These are phyloP conservation scores for Anastrepha obliqua DNA, from an alignment of 1,140 invertebrate species.

Conservation along the genomic window DNA sequence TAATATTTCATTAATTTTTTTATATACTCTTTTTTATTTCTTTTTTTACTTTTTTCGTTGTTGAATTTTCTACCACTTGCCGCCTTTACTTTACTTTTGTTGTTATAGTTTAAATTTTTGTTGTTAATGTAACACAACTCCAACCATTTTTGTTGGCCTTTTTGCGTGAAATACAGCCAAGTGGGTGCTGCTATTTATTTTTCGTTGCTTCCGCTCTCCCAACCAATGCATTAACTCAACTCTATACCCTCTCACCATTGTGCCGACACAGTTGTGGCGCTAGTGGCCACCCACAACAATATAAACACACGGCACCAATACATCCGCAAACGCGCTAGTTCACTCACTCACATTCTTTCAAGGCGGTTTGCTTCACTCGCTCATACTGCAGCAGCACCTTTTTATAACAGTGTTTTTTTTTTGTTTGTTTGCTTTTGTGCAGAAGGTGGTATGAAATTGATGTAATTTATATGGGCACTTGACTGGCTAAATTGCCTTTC, in stretches of 20 bases:
- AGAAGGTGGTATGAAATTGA: conserved; percentile 70
- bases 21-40: neutral
- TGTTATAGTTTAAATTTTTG: neutral
- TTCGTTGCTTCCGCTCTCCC: neutral
- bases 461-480: conserved; percentile 75
- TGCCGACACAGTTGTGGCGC: neutral
- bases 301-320: neutral
- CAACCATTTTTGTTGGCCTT: neutral
- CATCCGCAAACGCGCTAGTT: neutral
- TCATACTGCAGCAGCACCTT: neutral
- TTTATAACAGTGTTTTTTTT: neutral
- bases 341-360: neutral
- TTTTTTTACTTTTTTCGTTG: neutral
- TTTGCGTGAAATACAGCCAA: neutral
- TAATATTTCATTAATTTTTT: conserved; percentile 19
- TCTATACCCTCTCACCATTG: neutral
- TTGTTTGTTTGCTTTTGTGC: neutral
- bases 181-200: neutral
- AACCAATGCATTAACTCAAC: conserved; percentile 5
- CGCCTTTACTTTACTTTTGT: neutral
- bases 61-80: neutral
- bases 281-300: conserved; percentile 3
- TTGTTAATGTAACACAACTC: neutral
- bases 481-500: conserved; percentile 74
- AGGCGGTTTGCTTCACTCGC: neutral